phyloP scores from a whole-genome alignment of 2,888 invertebrate genomes.

The Anthrax anthrax region DNA sequence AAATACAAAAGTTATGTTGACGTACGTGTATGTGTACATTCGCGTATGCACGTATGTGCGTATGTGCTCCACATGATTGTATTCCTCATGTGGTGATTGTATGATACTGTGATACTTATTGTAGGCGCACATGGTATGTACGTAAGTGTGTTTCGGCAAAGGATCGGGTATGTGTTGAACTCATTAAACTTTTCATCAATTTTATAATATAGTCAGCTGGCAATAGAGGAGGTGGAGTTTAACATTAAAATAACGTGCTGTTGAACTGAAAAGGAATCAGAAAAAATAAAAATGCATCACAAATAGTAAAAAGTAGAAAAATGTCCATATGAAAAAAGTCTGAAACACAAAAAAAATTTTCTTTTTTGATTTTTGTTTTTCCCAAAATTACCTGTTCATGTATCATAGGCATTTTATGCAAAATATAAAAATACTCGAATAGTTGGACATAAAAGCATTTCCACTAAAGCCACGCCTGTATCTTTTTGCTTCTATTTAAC shows the following conservation, averaged over 20 bases:
- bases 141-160: not conserved
- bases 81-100: not conserved
- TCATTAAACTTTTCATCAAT: conserved; percentile 11
- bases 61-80: not conserved
- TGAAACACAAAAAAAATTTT: not conserved
- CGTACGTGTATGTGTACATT: not conserved
- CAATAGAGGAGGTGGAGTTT: too few relatives aligned
- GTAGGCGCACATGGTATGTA: too few relatives aligned
- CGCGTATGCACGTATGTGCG: not conserved
- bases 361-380: not conserved
- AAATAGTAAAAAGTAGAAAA: not conserved
- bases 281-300: not conserved
- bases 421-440: too few relatives aligned
- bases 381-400: conserved; percentile 7
- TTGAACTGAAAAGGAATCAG: too few relatives aligned
- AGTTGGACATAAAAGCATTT: too few relatives aligned
- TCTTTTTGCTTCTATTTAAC: not conserved
- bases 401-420: conserved; percentile 3
- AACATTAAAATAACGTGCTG: not conserved
- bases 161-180: conserved; percentile 3
- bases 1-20: not conserved
- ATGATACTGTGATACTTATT: too few relatives aligned
- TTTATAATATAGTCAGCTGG: not conserved
- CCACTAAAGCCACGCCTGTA: conserved; percentile 10
- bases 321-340: not conserved